A percentile compares a stretch with the other conserved stretches of the same genome.
These are phyloP conservation scores for Argopecten irradians DNA, from an alignment of 1,140 invertebrate species.

Conservation along the genomic window DNA sequence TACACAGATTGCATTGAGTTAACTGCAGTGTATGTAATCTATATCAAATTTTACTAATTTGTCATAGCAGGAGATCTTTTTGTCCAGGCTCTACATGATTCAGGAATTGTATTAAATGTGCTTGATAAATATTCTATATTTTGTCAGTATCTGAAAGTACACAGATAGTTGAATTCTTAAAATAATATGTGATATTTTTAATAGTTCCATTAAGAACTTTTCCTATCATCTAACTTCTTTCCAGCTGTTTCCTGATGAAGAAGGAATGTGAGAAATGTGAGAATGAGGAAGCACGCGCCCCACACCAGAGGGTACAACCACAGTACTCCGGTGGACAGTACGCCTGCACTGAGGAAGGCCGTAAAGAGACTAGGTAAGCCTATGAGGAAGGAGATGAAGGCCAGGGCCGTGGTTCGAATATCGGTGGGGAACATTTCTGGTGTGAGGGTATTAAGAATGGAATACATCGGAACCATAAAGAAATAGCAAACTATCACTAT, in stretches of 20 bases:
- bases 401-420: conserved; percentile 67
- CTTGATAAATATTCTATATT: too few species aligned
- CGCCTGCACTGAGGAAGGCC: conserved; percentile 66
- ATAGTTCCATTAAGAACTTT: too few species aligned
- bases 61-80: too few species aligned
- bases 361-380: conserved; percentile 67
- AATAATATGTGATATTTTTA: too few species aligned
- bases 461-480: conserved; percentile 73
- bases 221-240: conserved; percentile 53
- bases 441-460: conserved; percentile 70
- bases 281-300: conserved; percentile 63
- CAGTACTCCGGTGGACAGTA: conserved; percentile 60
- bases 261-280: conserved; percentile 62
- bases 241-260: conserved; percentile 66
- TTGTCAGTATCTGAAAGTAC: too few species aligned
- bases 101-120: too few species aligned
- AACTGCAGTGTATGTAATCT: too few species aligned
- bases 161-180: too few species aligned
- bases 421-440: conserved; percentile 71
- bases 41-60: too few species aligned
- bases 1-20: too few species aligned
- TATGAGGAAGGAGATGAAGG: conserved; percentile 66
- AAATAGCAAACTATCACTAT: conserved; percentile 69
- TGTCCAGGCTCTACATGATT: too few species aligned
- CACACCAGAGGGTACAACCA: conserved; percentile 71